phyloP scores from a whole-genome alignment of 2,797 vertebrate species.

The Novumbra hubbsi region DNA sequence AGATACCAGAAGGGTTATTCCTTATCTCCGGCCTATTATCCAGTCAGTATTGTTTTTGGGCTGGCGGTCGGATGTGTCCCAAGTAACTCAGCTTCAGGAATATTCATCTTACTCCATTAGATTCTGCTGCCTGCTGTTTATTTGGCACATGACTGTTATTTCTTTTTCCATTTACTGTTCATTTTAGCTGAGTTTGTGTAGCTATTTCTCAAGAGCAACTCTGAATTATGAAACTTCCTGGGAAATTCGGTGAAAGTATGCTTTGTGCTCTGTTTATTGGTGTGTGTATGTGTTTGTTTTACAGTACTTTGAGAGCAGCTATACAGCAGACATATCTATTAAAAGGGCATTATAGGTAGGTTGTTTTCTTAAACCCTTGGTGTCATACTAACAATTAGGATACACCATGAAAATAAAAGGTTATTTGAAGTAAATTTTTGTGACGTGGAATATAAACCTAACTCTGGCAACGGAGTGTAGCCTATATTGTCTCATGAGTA shows the following conservation, averaged over 20 bases:
- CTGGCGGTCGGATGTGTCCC: too few relatives aligned
- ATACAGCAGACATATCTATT: too few relatives aligned
- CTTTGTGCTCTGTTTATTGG: background rate
- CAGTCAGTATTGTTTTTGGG: background rate
- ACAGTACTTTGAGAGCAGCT: too few relatives aligned
- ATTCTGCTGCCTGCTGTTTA: background rate
- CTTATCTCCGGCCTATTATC: background rate
- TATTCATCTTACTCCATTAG: background rate
- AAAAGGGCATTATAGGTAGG: too few relatives aligned
- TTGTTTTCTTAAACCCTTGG: too few relatives aligned
- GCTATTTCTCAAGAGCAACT: background rate
- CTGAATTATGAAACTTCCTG: background rate
- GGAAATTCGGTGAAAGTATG: background rate
- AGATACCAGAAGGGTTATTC: background rate
- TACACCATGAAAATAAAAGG: too few relatives aligned
- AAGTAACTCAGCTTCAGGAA: background rate
- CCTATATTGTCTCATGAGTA: too few relatives aligned
- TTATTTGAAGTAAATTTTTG: too few relatives aligned
- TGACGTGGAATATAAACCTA: too few relatives aligned
- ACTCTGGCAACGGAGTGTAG: too few relatives aligned
- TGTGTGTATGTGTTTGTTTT: conserved; percentile 2
- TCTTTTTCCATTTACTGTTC: background rate
- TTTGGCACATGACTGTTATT: background rate
- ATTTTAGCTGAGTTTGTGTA: background rate
- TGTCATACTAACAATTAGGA: too few relatives aligned